Base-by-base conservation (phyloP, 1,140 invertebrate species). In the Arion vulgaris region DNA sequence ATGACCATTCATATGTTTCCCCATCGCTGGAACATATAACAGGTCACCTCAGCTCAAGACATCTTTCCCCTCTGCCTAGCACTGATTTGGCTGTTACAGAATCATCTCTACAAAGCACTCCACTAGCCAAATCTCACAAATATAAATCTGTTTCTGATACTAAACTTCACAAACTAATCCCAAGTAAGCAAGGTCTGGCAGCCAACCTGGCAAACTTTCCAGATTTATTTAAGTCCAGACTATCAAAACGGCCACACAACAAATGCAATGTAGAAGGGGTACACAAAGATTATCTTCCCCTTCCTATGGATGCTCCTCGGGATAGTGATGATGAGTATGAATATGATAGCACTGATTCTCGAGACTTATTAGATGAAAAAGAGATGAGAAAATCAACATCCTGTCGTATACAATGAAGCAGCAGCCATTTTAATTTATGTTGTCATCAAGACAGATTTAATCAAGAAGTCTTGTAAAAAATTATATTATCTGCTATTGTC, bases 101-200 rank as follows among this genome's bases (percentile, higher is more conserved):
- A 15, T 36, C 38, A 9, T 71, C 78, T 51, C 45, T 23, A 4
- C 66, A 51, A 32, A 45, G 28, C 19, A 71, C 32, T 28, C 78
- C 41, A 45, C n/a, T 80, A 28, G 66, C 62, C n/a, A 80, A 80
- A 34, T 80, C 78, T 45, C 80, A 84, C 80, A 76, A 81, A 28
- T 84, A 69, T 73, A 79, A 76, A 38, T 85, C 84, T 11, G 57
- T 85, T 9, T 83, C 84, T 26, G 84, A 85, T 53, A 85, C 77
- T 15, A 85, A 85, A 45, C 78, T 85, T 19, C 78, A 83, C 68
- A 77, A 80, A 72, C 79, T 84, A 36, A 45, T 39, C 26, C 9
- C 78, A 9, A 49, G n/a, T n/a, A 73, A 79, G 41, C 82, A 82
- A 53, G 28, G 76, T 36, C 34, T 78, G 32, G 76, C 57, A 26